Evolutionary conservation across 2,797 vertebrate genomes (phyloP).

Genomic region (Pseudochirops cupreus): DNA sequence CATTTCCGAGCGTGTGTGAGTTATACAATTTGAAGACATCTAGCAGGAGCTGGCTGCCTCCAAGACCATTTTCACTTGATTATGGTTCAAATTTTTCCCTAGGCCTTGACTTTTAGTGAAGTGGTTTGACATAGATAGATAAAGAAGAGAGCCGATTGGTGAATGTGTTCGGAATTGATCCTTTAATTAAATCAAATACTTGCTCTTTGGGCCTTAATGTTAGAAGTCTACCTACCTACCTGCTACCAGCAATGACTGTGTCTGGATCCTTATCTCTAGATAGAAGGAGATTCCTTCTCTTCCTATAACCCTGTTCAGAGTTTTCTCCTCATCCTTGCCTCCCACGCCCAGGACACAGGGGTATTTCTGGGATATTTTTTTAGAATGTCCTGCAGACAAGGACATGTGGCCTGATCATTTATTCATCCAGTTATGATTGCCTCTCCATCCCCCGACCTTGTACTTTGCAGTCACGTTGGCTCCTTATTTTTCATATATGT

Average conservation of each 20-base stretch:
- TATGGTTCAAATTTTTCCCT: background rate
- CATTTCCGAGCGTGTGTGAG: constrained; percentile 39
- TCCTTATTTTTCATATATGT: constrained; percentile 43
- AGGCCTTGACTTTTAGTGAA: background rate
- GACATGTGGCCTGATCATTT: constrained; percentile 67
- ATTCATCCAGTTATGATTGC: constrained; percentile 46
- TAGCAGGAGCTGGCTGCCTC: background rate
- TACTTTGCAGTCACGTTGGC: constrained; percentile 44
- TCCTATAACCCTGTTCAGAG: background rate
- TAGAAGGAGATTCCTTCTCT: constrained; percentile 35
- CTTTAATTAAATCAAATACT: background rate
- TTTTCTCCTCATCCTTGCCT: background rate
- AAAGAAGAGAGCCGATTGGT: background rate
- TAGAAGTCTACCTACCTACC: background rate
- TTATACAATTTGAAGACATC: constrained; percentile 25
- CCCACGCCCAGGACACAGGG: background rate
- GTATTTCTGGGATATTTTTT: constrained; percentile 65
- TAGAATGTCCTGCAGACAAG: constrained; percentile 66
- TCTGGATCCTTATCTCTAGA: constrained; percentile 17
- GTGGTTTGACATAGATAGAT: background rate
- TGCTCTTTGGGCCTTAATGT: background rate
- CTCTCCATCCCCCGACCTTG: constrained; percentile 15
- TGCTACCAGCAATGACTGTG: constrained; percentile 32
- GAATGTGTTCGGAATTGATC: background rate
- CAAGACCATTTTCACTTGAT: constrained; percentile 27